Evolutionary conservation across 2,797 vertebrate genomes (phyloP).

Genomic region (Artibeus lituratus): DNA sequence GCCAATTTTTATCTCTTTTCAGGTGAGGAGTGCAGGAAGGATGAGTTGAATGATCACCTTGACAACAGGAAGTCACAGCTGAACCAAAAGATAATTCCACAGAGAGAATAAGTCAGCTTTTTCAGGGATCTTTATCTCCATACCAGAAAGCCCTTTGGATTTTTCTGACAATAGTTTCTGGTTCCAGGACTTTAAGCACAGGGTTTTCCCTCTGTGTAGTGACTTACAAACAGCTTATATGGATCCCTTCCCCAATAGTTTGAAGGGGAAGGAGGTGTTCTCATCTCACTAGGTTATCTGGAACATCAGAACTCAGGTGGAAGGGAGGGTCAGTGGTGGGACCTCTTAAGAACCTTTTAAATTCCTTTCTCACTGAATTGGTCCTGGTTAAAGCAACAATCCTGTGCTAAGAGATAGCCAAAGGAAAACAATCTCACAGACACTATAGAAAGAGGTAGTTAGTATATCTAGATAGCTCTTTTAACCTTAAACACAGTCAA

Average conservation of each 20-base stretch:
- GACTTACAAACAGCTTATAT: neutral
- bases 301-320: neutral
- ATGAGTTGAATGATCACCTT: neutral
- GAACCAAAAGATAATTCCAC: neutral
- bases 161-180: neutral
- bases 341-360: neutral
- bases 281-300: neutral
- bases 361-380: neutral
- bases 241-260: neutral
- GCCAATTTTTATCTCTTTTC: neutral
- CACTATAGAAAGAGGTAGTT: neutral
- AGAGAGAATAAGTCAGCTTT: neutral
- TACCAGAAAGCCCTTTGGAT: neutral
- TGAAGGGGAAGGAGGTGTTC: neutral
- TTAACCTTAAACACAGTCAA: conserved; percentile 25
- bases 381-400: conserved; percentile 2
- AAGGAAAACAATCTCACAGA: conserved; percentile 4
- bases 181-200: neutral
- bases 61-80: neutral
- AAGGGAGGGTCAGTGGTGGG: neutral
- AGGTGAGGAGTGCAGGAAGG: neutral
- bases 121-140: neutral
- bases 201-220: neutral
- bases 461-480: conserved; percentile 3
- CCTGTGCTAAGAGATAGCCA: neutral